Evolutionary conservation across 2,113 vertebrate genomes (phyloP).

Genomic region (Bostrychus sinensis): DNA sequence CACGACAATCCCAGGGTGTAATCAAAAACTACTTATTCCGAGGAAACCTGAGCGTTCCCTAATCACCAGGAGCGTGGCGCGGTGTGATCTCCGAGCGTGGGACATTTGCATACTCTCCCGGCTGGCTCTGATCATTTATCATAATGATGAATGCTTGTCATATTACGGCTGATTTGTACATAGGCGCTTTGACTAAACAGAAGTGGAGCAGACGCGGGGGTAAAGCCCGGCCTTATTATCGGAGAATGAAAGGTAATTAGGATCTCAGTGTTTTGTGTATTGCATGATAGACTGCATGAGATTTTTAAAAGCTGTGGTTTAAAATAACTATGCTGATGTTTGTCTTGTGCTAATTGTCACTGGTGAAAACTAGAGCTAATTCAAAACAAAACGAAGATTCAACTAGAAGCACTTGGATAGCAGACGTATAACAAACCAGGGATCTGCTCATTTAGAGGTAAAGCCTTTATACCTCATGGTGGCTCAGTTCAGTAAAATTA

Average conservation of each 20-base stretch:
- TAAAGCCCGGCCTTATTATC: slow-evolving; percentile 37
- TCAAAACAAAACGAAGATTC: no score
- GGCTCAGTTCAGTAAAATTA: no score
- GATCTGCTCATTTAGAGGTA: no score
- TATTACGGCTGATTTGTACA: slow-evolving; percentile 38
- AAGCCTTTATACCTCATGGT: no score
- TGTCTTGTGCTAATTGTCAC: no score
- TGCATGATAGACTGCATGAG: slow-evolving; percentile 11
- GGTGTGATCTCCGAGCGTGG: slow-evolving; percentile 13
- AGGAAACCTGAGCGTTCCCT: slow-evolving; percentile 9
- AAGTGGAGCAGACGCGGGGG: slow-evolving; percentile 22
- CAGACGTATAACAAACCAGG: no score
- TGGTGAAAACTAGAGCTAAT: background rate
- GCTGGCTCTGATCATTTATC: slow-evolving; percentile 46
- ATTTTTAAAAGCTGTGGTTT: background rate
- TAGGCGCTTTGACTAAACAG: slow-evolving; percentile 26
- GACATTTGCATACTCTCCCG: slow-evolving; percentile 46
- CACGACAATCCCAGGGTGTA: slow-evolving; percentile 18
- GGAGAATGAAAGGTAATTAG: slow-evolving; percentile 61
- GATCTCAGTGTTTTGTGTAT: slow-evolving; percentile 48
- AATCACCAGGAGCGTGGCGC: slow-evolving; percentile 17
- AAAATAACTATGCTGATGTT: background rate
- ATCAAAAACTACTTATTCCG: slow-evolving; percentile 26
- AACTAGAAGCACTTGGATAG: no score
- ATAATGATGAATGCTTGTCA: slow-evolving; percentile 60